These are phyloP conservation scores for Tribolium madens DNA, from an alignment of 1,140 invertebrate genomes.

Conservation along the genomic window DNA sequence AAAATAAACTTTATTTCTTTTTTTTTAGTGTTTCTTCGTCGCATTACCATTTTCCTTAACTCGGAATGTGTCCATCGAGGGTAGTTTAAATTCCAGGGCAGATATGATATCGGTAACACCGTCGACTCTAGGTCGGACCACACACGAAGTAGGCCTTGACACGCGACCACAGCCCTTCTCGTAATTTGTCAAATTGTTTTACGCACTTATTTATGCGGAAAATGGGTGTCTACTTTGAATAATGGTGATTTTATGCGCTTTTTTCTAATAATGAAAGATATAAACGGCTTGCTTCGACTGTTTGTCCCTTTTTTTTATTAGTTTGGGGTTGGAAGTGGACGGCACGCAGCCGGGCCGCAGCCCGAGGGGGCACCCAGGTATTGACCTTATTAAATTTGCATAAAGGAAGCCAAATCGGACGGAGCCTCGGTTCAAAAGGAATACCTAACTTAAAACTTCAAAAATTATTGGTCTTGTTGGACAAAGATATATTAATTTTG, in stretches of 20 bases:
- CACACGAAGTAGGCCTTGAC: constrained; percentile 46
- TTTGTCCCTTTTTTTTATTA: constrained; percentile 3
- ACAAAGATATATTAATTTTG: too few relatives aligned
- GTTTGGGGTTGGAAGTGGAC: neutral
- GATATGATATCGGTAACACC: constrained; percentile 49
- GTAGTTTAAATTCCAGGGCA: constrained; percentile 40
- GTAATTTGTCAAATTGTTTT: constrained; percentile 49
- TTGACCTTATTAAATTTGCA: constrained; percentile 28
- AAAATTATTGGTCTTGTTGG: too few relatives aligned
- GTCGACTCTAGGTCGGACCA: constrained; percentile 41
- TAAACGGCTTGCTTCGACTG: constrained; percentile 11
- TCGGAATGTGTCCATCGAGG: constrained; percentile 36
- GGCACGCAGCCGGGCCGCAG: constrained; percentile 13
- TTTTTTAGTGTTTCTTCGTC: constrained; percentile 6
- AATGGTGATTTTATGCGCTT: constrained; percentile 48
- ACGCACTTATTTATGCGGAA: constrained; percentile 41
- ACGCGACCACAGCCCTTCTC: constrained; percentile 42
- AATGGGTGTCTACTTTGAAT: constrained; percentile 43
- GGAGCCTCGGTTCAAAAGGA: too few relatives aligned
- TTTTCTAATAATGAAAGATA: constrained; percentile 25
- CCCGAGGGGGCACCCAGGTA: constrained; percentile 1
- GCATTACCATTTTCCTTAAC: constrained; percentile 36
- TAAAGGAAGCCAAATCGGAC: constrained; percentile 11
- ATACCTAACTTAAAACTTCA: too few relatives aligned
- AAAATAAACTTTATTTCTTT: constrained; percentile 31